Evolutionary conservation across 2,888 invertebrate species (phyloP), one percentile per base, ranked within the genome.

Genomic region (Plusia festucae): DNA sequence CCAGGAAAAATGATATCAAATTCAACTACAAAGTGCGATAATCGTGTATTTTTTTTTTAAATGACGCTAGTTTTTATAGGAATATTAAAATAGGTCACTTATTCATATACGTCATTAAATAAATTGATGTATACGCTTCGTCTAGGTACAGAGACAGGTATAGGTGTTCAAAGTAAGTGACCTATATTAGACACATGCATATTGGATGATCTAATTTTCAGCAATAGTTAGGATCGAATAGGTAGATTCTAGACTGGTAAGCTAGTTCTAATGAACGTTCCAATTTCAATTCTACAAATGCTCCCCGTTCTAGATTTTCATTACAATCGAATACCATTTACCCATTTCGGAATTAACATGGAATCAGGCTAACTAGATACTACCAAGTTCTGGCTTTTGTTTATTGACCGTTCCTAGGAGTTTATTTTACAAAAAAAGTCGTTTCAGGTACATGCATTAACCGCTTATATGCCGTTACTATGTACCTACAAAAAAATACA

Each of bases 231-330:
- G 40, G 40, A 40, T n/a, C 6, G 40, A 40, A 6, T 40, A n/a
- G 40, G n/a, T n/a, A n/a, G 40, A 40, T n/a, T 40, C 40, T 40
- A n/a, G n/a, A n/a, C n/a, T 40, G n/a, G 40, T n/a, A 40, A 40
- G 40, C 40, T 40, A 40, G 40, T 40, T n/a, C 40, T 40, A 40
- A 40, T 40, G 40, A 40, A 40, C 40, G 40, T 40, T n/a, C 40
- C 40, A 40, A 40, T 40, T 40, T 40, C 40, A n/a, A 40, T 40
- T 40, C 40, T 40, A 40, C 40, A n/a, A 40, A 40, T 40, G 40
- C n/a, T 40, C 40, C 40, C 40, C 40, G 40, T 40, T 40, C 40
- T 40, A 40, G 40, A 40, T 40, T 40, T 40, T 40, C 40, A 40
- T 40, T 40, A 40, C 40, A 40, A 40, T 40, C 40, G 40, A 40